phyloP scores from a whole-genome alignment of 2,888 invertebrate species.

The Xiphydria camelus region DNA sequence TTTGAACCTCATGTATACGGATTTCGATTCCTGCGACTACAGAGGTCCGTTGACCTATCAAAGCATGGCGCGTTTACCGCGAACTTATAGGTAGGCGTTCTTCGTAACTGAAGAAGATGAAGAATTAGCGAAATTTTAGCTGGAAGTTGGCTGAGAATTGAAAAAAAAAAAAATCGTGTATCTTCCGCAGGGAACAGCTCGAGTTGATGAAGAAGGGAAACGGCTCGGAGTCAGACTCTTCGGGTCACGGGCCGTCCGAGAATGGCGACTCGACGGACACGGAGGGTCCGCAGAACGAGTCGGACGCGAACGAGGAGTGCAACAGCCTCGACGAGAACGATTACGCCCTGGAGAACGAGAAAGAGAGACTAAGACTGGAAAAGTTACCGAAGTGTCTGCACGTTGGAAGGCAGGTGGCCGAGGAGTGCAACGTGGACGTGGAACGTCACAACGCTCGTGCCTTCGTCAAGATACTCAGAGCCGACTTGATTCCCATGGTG shows the following conservation, averaged over 20 bases:
- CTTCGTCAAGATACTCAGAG: slow-evolving; percentile 77
- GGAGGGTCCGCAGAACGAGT: slow-evolving; percentile 50
- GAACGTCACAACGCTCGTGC: slow-evolving; percentile 86
- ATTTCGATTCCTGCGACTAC: slow-evolving; percentile 66
- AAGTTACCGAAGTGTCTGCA: slow-evolving; percentile 64
- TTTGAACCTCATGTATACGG: slow-evolving; percentile 51
- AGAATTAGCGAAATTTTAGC: background rate
- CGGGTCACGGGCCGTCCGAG: slow-evolving; percentile 52
- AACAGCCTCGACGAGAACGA: slow-evolving; percentile 47
- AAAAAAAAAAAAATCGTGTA: background rate
- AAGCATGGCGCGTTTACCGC: slow-evolving; percentile 79
- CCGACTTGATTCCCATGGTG: slow-evolving; percentile 76
- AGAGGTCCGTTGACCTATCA: slow-evolving; percentile 85
- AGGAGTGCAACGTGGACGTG: slow-evolving; percentile 77
- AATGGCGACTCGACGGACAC: slow-evolving; percentile 53
- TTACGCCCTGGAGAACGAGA: slow-evolving; percentile 51
- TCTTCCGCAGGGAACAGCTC: slow-evolving; percentile 43
- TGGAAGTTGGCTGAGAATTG: background rate
- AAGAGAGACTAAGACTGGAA: slow-evolving; percentile 59
- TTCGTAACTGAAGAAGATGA: too few relatives aligned
- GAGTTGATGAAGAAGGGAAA: slow-evolving; percentile 55
- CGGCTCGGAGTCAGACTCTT: slow-evolving; percentile 51
- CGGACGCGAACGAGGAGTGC: slow-evolving; percentile 46
- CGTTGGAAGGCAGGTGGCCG: slow-evolving; percentile 56
- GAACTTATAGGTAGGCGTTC: slow-evolving; percentile 74